Base-by-base conservation (phyloP, 2,888 invertebrate genomes). In the Listrodromus nycthemerus region DNA sequence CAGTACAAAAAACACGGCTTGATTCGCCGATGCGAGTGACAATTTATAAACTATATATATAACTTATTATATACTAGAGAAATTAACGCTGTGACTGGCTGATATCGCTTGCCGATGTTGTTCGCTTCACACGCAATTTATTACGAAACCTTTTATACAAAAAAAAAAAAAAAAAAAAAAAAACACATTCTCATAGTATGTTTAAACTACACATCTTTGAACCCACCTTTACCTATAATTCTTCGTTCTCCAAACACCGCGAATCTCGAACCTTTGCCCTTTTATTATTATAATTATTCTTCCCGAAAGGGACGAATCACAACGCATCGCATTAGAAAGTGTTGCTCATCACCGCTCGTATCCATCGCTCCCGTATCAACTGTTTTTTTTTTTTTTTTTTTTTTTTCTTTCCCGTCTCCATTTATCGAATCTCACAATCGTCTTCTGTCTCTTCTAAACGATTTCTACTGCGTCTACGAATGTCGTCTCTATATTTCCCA, bases 61-160 rank as follows among this genome's bases (percentile, higher is more conserved):
- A 41, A 41, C 41, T 41, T 41, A 41, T 41, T 41, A 41, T 41
- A 70, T 70, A 71, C 33, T 52, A 67, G 86, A 89, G 86, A 86
- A 79, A 86, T 85, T 84, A 82, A 84, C 82, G 89, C 89, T 90
- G 84, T 86, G 87, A 91, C 89, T 88, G 90, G 89, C 91, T 90
- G 90, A 91, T 91, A 89, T 91, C 89, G 91, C 91, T 91, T 91
- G 90, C 91, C 91, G 89, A 89, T 92, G 91, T 91, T 89, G 86
- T 86, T 87, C 85, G 85, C 85, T 86, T 88, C 70, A 84, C 83
- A 83, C 86, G 86, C 86, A 78, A 80, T 83, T 77, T 74, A 78
- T 87, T 69, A 77, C 85, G n/a, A 58, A 58, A 74, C 69, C 50
- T 73, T 30, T 80, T 77, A 76, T 70, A 77, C 63, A 52, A 41